Evolutionary conservation across 2,797 vertebrate genomes (phyloP).

Genomic region (Parauchenoglanis ngamensis): DNA sequence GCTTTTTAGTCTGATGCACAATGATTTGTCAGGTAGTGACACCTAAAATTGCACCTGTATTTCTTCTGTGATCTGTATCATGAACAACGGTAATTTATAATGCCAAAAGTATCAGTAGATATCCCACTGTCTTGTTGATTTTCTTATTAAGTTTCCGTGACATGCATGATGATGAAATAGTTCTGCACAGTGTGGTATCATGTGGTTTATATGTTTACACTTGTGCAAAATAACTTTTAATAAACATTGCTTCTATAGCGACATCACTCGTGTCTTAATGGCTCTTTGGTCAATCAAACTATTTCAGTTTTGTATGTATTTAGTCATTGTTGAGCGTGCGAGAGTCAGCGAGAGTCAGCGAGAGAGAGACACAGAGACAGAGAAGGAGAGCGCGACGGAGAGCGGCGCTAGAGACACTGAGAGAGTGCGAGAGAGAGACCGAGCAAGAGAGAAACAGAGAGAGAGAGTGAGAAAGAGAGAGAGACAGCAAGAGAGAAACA

Average conservation of each 20-base stretch:
- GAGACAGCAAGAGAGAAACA: no score
- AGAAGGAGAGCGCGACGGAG: no score
- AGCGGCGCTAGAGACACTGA: no score
- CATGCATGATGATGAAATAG: slow-evolving; percentile 46
- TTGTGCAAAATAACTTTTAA: slow-evolving; percentile 57
- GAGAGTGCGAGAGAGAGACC: no score
- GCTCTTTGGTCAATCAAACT: background rate
- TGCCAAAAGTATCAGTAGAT: slow-evolving; percentile 54
- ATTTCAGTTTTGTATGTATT: background rate
- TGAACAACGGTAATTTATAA: slow-evolving; percentile 34
- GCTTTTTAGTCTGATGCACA: slow-evolving; percentile 8
- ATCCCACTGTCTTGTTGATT: slow-evolving; percentile 37
- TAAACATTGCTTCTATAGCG: slow-evolving; percentile 57
- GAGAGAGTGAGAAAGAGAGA: no score
- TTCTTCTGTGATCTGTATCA: slow-evolving; percentile 44
- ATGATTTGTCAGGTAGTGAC: slow-evolving; percentile 36
- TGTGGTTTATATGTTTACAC: slow-evolving; percentile 57
- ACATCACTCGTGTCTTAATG: slow-evolving; percentile 20
- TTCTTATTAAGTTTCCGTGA: slow-evolving; percentile 40
- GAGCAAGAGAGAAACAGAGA: no score
- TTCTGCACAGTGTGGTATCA: slow-evolving; percentile 47
- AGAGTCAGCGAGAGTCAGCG: no score
- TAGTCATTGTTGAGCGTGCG: background rate
- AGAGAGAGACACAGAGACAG: no score
- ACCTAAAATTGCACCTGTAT: slow-evolving; percentile 15